phyloP scores from a whole-genome alignment of 2,888 invertebrate species.

The Hypercompe scribonia region DNA sequence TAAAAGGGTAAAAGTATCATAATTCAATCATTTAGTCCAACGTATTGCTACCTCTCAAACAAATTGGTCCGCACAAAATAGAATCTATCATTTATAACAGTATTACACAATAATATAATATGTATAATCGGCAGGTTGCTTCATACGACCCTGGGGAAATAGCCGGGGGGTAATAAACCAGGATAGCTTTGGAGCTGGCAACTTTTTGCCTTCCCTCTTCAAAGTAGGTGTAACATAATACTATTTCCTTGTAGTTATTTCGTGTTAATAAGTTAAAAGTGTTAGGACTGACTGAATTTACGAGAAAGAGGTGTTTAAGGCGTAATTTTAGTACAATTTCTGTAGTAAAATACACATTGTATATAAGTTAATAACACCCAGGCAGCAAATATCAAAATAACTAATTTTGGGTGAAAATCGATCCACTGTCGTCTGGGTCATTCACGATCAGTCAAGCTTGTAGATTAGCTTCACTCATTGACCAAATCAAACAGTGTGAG shows the following conservation, averaged over 20 bases:
- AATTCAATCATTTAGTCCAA: not conserved
- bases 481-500: too few relatives aligned
- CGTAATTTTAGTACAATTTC: too few relatives aligned
- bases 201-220: not conserved
- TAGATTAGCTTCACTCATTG: too few relatives aligned
- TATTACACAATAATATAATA: not conserved
- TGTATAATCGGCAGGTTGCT: not conserved
- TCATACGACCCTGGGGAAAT: conserved; percentile 8
- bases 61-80: not conserved
- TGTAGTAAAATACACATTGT: too few relatives aligned
- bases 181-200: not conserved
- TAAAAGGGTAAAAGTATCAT: not conserved
- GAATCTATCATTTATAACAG: not conserved
- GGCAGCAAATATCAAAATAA: too few relatives aligned
- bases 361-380: too few relatives aligned
- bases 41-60: not conserved
- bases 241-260: not conserved
- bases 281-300: too few relatives aligned
- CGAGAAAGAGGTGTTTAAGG: too few relatives aligned
- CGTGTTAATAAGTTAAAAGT: not conserved
- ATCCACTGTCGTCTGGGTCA: too few relatives aligned
- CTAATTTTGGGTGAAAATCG: too few relatives aligned
- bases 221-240: not conserved
- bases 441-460: too few relatives aligned
- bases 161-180: not conserved